These are phyloP conservation scores for Mythimna impura DNA, from an alignment of 2,888 invertebrate genomes.

Conservation along the genomic window DNA sequence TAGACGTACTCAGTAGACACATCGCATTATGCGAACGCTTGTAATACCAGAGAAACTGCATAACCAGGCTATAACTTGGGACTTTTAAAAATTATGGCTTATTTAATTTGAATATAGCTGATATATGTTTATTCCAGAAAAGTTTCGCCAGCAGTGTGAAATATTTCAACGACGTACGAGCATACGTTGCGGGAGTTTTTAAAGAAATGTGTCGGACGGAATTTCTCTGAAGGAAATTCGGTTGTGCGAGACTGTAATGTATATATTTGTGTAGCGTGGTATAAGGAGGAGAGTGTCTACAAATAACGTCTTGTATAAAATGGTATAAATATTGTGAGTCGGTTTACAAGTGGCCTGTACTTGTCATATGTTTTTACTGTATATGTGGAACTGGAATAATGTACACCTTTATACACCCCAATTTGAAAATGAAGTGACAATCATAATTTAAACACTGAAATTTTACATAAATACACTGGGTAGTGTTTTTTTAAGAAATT, in stretches of 20 bases:
- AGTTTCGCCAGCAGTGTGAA: conserved; percentile 57
- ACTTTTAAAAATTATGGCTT: conserved; percentile 72
- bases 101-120: conserved; percentile 76
- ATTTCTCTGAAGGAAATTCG: conserved; percentile 50
- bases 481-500: no score
- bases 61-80: conserved; percentile 59
- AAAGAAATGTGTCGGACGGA: conserved; percentile 48
- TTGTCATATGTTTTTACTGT: neutral
- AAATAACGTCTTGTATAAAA: conserved; percentile 29
- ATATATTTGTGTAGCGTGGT: conserved; percentile 36
- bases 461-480: no score
- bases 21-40: conserved; percentile 64
- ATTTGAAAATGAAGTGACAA: no score
- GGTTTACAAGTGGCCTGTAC: neutral
- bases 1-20: conserved; percentile 42
- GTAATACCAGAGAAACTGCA: conserved; percentile 68
- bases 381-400: no score
- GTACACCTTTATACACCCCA: no score
- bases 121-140: conserved; percentile 63
- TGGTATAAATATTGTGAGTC: conserved; percentile 3
- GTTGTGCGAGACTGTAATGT: conserved; percentile 34
- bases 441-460: no score
- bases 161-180: conserved; percentile 56
- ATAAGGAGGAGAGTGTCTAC: conserved; percentile 18
- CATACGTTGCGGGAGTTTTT: conserved; percentile 54